Conservation (phyloP, 2,888 invertebrate genomes). For the Melanargia galathea region DNA sequence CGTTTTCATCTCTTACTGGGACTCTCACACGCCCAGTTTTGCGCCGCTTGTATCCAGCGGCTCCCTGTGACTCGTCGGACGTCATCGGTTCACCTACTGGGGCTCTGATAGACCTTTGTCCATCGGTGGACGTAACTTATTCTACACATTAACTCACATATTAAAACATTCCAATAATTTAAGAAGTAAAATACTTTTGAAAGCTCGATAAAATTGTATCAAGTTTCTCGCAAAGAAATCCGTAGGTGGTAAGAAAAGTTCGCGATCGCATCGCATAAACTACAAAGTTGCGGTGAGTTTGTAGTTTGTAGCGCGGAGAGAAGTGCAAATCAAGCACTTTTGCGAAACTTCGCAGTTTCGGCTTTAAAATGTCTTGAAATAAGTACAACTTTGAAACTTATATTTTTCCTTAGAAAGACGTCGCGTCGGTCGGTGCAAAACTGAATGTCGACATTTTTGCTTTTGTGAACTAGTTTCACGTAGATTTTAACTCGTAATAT, state of each 20-base stretch:
- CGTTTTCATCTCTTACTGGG: too few species aligned
- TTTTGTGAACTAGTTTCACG: not conserved
- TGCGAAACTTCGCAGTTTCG: constrained; percentile 10
- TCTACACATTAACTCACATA: too few species aligned
- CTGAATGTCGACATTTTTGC: constrained; percentile 5
- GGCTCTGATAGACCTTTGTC: too few species aligned
- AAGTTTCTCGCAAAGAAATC: not conserved
- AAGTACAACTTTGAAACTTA: constrained; percentile 5
- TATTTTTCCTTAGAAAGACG: constrained; percentile 11
- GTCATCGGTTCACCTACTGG: too few species aligned
- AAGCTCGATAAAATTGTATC: not conserved
- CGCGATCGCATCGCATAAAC: not conserved
- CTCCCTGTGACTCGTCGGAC: too few species aligned
- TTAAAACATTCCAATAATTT: too few species aligned
- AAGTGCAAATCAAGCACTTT: constrained; percentile 24
- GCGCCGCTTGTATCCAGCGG: too few species aligned
- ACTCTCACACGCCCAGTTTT: too few species aligned
- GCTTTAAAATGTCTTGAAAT: constrained; percentile 20
- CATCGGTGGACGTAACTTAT: too few species aligned
- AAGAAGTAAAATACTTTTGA: too few species aligned
- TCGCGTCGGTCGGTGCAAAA: not conserved
- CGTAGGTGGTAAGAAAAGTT: constrained; percentile 4
- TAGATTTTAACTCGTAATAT: too few species aligned
- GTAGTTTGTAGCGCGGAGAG: not conserved
- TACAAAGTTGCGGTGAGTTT: constrained; percentile 11